Evolutionary conservation across 2,888 invertebrate species (phyloP), one percentile per base, ranked within the genome.

Genomic region (Xestia rhomboidea): DNA sequence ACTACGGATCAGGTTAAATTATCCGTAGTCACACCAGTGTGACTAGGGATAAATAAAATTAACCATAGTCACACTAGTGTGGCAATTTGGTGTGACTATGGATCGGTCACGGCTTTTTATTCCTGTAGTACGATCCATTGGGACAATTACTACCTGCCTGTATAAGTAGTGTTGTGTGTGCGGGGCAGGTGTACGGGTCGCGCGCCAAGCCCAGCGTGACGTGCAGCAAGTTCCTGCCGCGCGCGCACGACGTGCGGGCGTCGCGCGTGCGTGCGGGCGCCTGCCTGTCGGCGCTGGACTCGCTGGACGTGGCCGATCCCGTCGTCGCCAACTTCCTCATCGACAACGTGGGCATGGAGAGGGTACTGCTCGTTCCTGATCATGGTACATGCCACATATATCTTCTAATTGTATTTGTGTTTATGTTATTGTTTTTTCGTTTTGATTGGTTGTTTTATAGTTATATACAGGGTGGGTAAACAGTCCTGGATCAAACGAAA

Each of bases 281-380:
- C 3, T 97, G 97, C 90, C 77, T 89, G 0, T 97, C 97, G 77
- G 95, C 99, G 24, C 97, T 98, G 71, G 97, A 98, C 90, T 97
- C 98, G 79, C 97, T 99, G 75, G 97, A 97, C 80, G 97, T 99
- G 75, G 94, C 97, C 7, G 98, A 99, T 95, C 97, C 98, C 0
- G 97, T 98, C 24, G 97, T 99, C 2, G 97, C 98, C 87, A 99
- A 99, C 96, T 98, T 97, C 91, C 97, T 99, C 49, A 98, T 99
- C 75, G 99, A 99, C 96, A 98, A 98, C 90, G 89, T 97, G 18
- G 93, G 94, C 67, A 96, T 99, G 71, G 99, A 99, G 95, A 97
- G 97, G 68, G 97, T 98, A 49, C 95, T 99, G 77, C 96, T 99
- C 38, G 98, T 99, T 81, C 97, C 98, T 4, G 97, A 97, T 7